These are phyloP conservation scores for Elysia chlorotica DNA, from an alignment of 1,140 invertebrate species.

Conservation along the genomic window DNA sequence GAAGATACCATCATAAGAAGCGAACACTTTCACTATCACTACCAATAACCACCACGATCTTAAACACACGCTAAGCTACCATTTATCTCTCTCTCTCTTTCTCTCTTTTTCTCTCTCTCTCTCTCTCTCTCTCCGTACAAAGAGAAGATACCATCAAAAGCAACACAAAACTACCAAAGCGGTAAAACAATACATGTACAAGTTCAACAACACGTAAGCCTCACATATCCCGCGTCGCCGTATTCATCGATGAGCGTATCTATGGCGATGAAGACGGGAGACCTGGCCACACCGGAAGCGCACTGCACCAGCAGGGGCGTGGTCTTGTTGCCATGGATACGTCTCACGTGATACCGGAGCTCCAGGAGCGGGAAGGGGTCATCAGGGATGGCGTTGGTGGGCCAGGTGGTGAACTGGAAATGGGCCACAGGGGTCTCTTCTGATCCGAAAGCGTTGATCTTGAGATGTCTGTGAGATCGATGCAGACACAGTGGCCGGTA, in stretches of 20 bases:
- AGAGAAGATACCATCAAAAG: too few species aligned
- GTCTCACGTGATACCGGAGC: constrained; percentile 86
- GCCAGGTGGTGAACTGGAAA: constrained; percentile 98
- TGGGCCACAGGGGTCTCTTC: constrained; percentile 32
- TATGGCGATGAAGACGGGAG: constrained; percentile 52
- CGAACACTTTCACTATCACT: not conserved
- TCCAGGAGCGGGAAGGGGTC: constrained; percentile 97
- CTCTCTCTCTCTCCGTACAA: not conserved
- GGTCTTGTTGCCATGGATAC: constrained; percentile 27
- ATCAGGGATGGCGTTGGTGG: constrained; percentile 95
- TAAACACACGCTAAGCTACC: not conserved
- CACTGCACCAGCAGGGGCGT: constrained; percentile 96
- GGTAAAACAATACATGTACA: too few species aligned
- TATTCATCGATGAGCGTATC: constrained; percentile 50
- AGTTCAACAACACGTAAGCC: too few species aligned
- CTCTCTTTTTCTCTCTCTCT: not conserved
- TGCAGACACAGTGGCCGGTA: too few species aligned
- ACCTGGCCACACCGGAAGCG: constrained; percentile 65
- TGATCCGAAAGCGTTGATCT: not conserved
- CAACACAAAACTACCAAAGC: too few species aligned
- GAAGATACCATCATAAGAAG: too few species aligned
- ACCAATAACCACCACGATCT: not conserved
- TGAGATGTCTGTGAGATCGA: not conserved
- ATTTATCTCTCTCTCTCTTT: not conserved
- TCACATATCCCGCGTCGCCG: constrained; percentile 43